Evolutionary conservation across 2,888 invertebrate genomes (phyloP).

Genomic region (Hesperia comma): DNA sequence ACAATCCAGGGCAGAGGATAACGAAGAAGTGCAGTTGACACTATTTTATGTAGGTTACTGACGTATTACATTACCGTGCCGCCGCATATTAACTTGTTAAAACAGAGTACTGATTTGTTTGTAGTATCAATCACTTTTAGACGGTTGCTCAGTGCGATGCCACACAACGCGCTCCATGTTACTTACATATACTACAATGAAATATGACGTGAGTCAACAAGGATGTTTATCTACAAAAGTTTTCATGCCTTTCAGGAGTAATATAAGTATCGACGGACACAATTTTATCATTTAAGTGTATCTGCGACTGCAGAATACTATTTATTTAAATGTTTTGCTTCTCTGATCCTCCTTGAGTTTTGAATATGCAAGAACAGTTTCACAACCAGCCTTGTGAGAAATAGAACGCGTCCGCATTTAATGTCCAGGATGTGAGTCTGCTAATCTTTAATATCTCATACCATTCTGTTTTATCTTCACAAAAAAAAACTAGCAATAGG

Average conservation of each 20-base stretch:
- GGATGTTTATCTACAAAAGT: neutral
- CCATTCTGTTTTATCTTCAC: too few species aligned
- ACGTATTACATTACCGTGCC: conserved; percentile 35
- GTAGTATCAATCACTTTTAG: conserved; percentile 13
- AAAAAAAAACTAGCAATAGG: too few species aligned
- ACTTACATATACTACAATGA: neutral
- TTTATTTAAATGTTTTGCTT: too few species aligned
- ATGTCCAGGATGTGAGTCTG: too few species aligned
- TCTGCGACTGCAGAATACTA: too few species aligned
- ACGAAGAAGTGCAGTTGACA: conserved; percentile 70
- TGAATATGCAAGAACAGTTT: too few species aligned
- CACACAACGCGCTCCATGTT: neutral
- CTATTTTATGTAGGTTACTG: conserved; percentile 58
- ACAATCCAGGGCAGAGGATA: conserved; percentile 78
- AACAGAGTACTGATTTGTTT: conserved; percentile 21
- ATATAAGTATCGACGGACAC: too few species aligned
- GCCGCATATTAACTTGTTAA: conserved; percentile 26
- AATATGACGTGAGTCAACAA: neutral
- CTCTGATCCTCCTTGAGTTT: too few species aligned
- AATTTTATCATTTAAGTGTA: too few species aligned
- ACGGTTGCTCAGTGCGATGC: neutral
- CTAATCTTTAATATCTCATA: too few species aligned
- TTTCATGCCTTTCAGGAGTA: neutral
- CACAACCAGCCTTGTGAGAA: too few species aligned
- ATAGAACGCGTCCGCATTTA: too few species aligned